Evolutionary conservation across 2,797 vertebrate genomes (phyloP), one percentile per base, ranked within the genome.

Genomic region (Hemibagrus guttatus): DNA sequence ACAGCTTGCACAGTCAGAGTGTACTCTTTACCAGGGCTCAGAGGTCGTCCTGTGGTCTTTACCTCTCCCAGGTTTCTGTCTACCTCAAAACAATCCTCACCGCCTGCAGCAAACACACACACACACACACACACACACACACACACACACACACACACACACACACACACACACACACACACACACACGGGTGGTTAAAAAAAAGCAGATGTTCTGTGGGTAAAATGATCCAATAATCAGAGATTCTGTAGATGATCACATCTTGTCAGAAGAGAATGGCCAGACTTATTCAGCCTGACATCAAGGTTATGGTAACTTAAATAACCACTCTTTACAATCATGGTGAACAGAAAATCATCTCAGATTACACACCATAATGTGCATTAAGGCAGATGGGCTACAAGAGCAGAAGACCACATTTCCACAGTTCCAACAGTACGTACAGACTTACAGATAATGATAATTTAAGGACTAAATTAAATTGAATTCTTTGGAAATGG

Each of bases 11-110:
- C 96, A 19, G 93, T 95, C 86, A 98, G 90, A 86, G 94, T 86
- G 2, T 98, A 97, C 92, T 97, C 97, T 86, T 92, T 95, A 88
- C 96, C 95, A 80, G 95, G 95, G 0, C 88, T 91, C 93, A 98
- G 85, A 71, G 96, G 95, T 91, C 94, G 93, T 0, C 96, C 96
- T 0, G 96, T 97, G 0, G 97, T 97, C 90, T 91, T 88, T 90
- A 98, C 93, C 61, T 95, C 91, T n/a, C 97, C 97, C 0, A 95
- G 94, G 19, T 92, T 93, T 81, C 92, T 93, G 64, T 97, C 96
- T 21, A 97, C 95, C 88, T 84, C 95, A 86, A 98, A 98, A 66
- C 95, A 94, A 42, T 95, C 96, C 66, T 96, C 96, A 1, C 95
- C 96, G 80, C 97, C 97, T 98, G 87, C 26, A 64, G 86, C 49